Conservation (phyloP, 1,140 invertebrate genomes). For the Drosophila lini region DNA sequence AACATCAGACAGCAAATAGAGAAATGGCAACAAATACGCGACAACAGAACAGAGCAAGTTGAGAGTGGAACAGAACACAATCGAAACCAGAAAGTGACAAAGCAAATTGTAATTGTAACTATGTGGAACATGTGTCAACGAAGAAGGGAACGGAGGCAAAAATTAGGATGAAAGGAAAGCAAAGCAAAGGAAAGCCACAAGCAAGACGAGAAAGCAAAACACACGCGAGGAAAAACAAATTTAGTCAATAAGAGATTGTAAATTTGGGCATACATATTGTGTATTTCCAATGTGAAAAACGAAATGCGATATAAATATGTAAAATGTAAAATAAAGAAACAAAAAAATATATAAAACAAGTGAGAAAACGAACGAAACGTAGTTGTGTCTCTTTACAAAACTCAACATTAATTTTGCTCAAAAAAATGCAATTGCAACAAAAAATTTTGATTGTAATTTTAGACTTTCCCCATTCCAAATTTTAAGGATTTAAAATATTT, state of each 20-base stretch:
- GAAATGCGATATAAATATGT: constrained; percentile 77
- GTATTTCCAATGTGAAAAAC: constrained; percentile 65
- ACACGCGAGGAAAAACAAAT: constrained; percentile 74
- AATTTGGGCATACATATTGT: constrained; percentile 75
- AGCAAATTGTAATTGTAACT: constrained; percentile 67
- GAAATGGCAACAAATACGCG: constrained; percentile 26
- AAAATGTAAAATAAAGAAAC: constrained; percentile 82
- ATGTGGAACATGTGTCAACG: constrained; percentile 56
- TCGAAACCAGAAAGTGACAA: constrained; percentile 64
- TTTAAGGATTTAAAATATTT: neutral
- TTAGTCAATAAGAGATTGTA: constrained; percentile 74
- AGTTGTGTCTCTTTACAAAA: neutral
- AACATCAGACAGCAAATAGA: constrained; percentile 25
- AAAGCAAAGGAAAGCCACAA: constrained; percentile 33
- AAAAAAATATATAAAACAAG: constrained; percentile 80
- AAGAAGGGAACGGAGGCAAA: constrained; percentile 21
- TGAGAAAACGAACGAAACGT: constrained; percentile 24
- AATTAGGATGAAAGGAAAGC: constrained; percentile 28
- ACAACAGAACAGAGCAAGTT: constrained; percentile 43
- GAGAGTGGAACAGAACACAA: constrained; percentile 41
- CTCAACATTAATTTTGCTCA: neutral
- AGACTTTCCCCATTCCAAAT: neutral
- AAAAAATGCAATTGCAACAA: neutral
- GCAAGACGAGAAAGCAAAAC: constrained; percentile 60
- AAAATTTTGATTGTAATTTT: neutral